Conservation (phyloP, 1,140 invertebrate species). For the Scaptomyza hsui region DNA sequence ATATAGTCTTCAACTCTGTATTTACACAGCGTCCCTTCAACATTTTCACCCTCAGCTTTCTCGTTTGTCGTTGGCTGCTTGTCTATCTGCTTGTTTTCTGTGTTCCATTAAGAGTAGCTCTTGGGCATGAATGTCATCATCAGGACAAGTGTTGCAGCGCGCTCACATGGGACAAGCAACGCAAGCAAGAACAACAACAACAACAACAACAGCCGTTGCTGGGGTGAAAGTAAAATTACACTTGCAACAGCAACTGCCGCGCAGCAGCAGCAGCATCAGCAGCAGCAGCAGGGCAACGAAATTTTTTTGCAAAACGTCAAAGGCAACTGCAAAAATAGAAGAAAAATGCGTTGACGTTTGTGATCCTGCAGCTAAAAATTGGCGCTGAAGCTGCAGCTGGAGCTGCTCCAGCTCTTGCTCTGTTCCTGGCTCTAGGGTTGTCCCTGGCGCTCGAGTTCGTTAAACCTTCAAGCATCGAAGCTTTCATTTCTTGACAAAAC, state of each 20-base stretch:
- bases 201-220: constrained; percentile 24
- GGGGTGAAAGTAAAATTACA: constrained; percentile 75
- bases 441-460: constrained; percentile 59
- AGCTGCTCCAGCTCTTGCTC: constrained; percentile 6
- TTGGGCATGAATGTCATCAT: constrained; percentile 79
- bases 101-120: constrained; percentile 73
- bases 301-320: constrained; percentile 59
- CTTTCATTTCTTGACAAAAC: constrained; percentile 69
- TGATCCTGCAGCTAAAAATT: constrained; percentile 53
- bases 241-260: constrained; percentile 37
- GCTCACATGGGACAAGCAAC: constrained; percentile 54
- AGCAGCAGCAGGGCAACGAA: constrained; percentile 17
- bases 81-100: constrained; percentile 31
- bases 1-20: background rate
- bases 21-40: background rate
- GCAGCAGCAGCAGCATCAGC: constrained; percentile 22
- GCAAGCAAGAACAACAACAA: constrained; percentile 12
- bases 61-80: constrained; percentile 35
- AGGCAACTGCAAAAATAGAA: constrained; percentile 42
- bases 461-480: constrained; percentile 79
- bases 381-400: constrained; percentile 14
- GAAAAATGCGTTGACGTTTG: constrained; percentile 53
- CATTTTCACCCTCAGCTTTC: background rate
- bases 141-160: constrained; percentile 63
- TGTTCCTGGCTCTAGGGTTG: constrained; percentile 10